Evolutionary conservation across 2,888 invertebrate species (phyloP), one percentile per base, ranked within the genome.

Genomic region (Thyatira batis): DNA sequence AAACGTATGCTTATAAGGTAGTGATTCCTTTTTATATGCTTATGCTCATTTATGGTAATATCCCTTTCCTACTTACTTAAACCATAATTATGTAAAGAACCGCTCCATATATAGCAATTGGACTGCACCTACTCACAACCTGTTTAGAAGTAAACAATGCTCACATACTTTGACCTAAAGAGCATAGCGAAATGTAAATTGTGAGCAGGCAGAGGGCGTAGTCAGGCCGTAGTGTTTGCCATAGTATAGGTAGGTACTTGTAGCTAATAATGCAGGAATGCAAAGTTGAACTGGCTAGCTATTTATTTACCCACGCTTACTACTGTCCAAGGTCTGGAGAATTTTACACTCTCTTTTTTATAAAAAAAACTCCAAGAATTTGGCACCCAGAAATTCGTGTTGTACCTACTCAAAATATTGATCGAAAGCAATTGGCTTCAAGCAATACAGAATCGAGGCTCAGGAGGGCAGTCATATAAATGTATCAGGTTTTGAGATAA

Each of bases 81-180:
- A 17, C 1, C 10, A 10, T 13, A 1, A n/a, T 13, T 45, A 13
- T 1, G 13, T 23, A 20, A 17, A 17, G 9, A 28, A 3, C 17
- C 45, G 21, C 27, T 48, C 48, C 20, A 48, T 48, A 28, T 48
- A 17, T 11, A 27, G 48, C 21, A 33, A 45, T 27, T 20, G 33
- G 17, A 49, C 33, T 48, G 52, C 39, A 50, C 48, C 48, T 58
- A 57, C 58, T 54, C 21, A 65, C 52, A 71, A 73, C 68, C 67
- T 54, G 64, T 66, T 33, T 61, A 60, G 61, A 52, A 55, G 61
- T 56, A 63, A 70, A 71, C 66, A 71, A 59, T 66, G 62, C 61
- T 68, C 71, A 70, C 69, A 63, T 66, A 67, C 61, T 61, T 21
- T 67, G 64, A 71, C 69, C 66, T 68, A 63, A 60, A 61, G 53